Evolutionary conservation across 2,797 vertebrate genomes (phyloP).

Genomic region (Sphenodon punctatus): DNA sequence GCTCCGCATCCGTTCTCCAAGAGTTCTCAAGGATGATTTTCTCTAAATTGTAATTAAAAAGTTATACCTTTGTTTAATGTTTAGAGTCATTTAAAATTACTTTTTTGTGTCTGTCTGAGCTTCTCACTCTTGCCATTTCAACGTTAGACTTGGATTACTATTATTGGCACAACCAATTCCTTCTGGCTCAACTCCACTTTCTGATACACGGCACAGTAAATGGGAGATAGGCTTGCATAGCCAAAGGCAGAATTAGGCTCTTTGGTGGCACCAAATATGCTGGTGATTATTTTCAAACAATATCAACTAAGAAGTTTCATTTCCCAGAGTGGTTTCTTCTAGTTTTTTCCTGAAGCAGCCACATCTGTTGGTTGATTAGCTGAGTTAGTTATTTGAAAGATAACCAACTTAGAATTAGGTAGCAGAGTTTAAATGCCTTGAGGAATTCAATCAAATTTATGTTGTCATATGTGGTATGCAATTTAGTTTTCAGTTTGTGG

Average conservation of each 20-base stretch:
- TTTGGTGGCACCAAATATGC: not conserved
- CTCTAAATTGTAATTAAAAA: not conserved
- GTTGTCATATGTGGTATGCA: not conserved
- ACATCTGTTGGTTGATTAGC: not conserved
- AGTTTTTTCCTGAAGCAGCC: conserved; percentile 10
- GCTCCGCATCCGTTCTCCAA: too few relatives aligned
- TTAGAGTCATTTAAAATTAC: not conserved
- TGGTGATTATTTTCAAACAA: not conserved
- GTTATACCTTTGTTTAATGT: not conserved
- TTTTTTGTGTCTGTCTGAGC: not conserved
- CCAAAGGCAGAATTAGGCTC: not conserved
- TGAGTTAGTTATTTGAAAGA: conserved; percentile 28
- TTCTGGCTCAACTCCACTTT: not conserved
- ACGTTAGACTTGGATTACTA: not conserved
- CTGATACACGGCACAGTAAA: not conserved
- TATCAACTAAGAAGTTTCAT: not conserved
- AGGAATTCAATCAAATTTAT: conserved; percentile 51
- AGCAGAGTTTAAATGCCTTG: not conserved
- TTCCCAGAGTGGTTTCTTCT: not conserved
- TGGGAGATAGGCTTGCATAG: not conserved
- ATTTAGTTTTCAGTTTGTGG: conserved; percentile 48
- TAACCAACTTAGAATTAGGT: conserved; percentile 13
- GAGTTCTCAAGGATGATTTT: too few relatives aligned
- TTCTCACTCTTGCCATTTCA: not conserved
- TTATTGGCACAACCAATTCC: not conserved